Percentiles rank a stretch among this genome's conserved stretches.
These are phyloP conservation scores for Bradypodion pumilum DNA, from an alignment of 2,797 vertebrate genomes.

Conservation along the genomic window DNA sequence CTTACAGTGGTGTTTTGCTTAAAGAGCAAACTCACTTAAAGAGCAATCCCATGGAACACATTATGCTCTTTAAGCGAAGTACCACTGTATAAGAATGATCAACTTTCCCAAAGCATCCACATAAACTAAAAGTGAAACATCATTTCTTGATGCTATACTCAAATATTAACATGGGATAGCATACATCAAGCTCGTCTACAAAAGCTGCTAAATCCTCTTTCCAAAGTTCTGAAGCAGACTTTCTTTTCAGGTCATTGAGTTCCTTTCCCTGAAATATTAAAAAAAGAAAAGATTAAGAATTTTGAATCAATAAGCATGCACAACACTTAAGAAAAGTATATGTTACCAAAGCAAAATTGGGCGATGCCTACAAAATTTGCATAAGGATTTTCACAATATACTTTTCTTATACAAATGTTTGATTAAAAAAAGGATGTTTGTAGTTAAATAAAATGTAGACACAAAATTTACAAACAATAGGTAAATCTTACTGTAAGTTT, in stretches of 20 bases:
- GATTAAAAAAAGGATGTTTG: background rate
- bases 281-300: background rate
- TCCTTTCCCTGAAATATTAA: conserved; percentile 83
- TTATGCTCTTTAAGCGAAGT: too few relatives aligned
- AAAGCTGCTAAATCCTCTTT: conserved; percentile 95
- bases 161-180: conserved; percentile 56
- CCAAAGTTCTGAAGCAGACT: conserved; percentile 91
- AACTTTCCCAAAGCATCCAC: background rate
- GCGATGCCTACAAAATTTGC: background rate
- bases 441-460: background rate
- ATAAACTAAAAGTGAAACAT: background rate
- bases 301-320: background rate
- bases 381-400: background rate
- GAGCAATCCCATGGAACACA: too few relatives aligned
- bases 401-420: background rate
- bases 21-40: too few relatives aligned
- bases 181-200: conserved; percentile 93
- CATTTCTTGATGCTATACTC: background rate
- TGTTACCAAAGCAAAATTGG: background rate
- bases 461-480: background rate
- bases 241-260: conserved; percentile 88
- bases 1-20: too few relatives aligned
- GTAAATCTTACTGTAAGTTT: too few relatives aligned
- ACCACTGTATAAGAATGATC: background rate
- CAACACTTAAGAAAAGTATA: background rate